Base-by-base conservation (phyloP, 2,888 invertebrate genomes). In the Pammene fasciana region DNA sequence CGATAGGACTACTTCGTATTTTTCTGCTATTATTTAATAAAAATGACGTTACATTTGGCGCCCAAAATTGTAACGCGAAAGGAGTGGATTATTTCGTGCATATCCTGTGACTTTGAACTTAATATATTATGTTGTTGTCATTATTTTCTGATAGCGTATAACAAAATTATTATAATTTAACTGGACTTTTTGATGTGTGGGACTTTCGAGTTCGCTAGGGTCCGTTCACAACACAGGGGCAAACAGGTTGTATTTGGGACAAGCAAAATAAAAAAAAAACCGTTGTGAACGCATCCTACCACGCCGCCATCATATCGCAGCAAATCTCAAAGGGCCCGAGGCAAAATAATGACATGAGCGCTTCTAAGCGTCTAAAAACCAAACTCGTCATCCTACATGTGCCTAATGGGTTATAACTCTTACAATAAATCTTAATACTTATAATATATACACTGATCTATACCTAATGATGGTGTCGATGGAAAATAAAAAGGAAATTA, bases 381-480 rank as follows among this genome's bases (percentile, higher is more conserved):
- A 70, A 70, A 68, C 59, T 65, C 59, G 65, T 52, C 64, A 57
- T 46, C 68, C 70, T 70, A 65, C 59, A 18, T 59, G 70, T 70
- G 65, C 65, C 65, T 68, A 64, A 3, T 61, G 43, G 57, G 62
- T 61, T 48, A 48, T 59, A 60, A 46, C 16, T 54, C 65, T 65
- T 70, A 70, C 48, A 65, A 55, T 70, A 70, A 64, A 68, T 64
- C 70, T 65, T 70, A 70, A 60, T 70, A 68, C 68, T 70, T 70
- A 70, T 68, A 41, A 64, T 70, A 65, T 14, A 45, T 13, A 64
- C 57, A 36, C 59, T 45, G 54, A 41, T 13, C 56, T 64, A 68
- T 59, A 60, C 70, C 60, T 70, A 65, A 48, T 70, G 71, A 68
- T 68, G 65, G 52, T 70, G 65, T 62, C 65, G 62, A 71, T 62